Percentiles rank a stretch among this genome's conserved stretches.
Conservation (phyloP, 2,888 invertebrate species). For the Polyploca ridens region DNA sequence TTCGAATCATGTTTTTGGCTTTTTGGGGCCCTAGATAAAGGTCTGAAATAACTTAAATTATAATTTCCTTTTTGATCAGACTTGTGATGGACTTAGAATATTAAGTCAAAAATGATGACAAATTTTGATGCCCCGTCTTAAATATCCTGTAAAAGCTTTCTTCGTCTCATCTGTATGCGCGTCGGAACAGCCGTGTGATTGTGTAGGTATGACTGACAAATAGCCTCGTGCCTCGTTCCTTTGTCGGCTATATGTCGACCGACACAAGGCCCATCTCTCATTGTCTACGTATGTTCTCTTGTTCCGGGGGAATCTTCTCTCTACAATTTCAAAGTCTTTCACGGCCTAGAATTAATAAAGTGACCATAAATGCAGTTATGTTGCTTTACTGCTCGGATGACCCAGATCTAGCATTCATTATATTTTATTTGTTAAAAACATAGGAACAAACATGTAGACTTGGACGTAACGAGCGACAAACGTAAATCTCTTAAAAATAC, state of each 20-base stretch:
- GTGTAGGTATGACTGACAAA: slow-evolving; percentile 66
- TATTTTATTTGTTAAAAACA: slow-evolving; percentile 25
- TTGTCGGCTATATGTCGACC: slow-evolving; percentile 67
- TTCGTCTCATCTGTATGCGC: slow-evolving; percentile 64
- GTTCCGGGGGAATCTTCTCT: slow-evolving; percentile 42
- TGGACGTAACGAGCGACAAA: slow-evolving; percentile 21
- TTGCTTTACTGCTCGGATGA: slow-evolving; percentile 28
- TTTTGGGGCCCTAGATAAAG: too few species aligned
- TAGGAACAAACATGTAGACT: slow-evolving; percentile 22
- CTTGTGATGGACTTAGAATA: too few species aligned
- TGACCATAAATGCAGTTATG: slow-evolving; percentile 19
- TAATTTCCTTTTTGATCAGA: too few species aligned
- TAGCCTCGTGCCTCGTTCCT: slow-evolving; percentile 60
- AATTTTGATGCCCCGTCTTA: too few species aligned
- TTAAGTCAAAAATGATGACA: too few species aligned
- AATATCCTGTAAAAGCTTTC: slow-evolving; percentile 47
- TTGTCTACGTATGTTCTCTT: slow-evolving; percentile 52
- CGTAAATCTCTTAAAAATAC: slow-evolving; percentile 49
- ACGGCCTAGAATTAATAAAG: slow-evolving; percentile 1
- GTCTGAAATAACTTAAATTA: too few species aligned
- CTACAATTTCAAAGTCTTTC: not conserved
- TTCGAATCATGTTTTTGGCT: too few species aligned
- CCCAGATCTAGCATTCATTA: slow-evolving; percentile 26
- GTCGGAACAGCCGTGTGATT: slow-evolving; percentile 49
- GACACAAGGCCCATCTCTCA: slow-evolving; percentile 61